Conservation (phyloP, 2,113 vertebrate species). For the Oxygymnocypris stewartii region DNA sequence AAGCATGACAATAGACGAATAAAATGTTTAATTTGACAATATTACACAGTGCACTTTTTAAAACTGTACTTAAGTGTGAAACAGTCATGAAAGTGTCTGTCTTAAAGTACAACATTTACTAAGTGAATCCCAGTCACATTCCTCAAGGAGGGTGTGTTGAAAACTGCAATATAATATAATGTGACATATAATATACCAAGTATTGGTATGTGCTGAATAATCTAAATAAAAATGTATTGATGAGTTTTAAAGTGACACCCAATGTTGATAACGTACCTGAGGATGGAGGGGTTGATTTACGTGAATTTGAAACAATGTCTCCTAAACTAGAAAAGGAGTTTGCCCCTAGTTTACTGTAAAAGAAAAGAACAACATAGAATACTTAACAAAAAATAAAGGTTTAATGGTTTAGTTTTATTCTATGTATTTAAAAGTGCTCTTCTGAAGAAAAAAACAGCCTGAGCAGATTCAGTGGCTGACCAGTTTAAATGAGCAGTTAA, state of each 20-base stretch:
- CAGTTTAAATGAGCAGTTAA: not conserved
- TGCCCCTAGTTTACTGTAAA: conserved; percentile 91
- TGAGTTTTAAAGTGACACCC: not conserved
- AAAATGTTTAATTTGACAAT: not conserved
- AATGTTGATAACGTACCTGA: conserved; percentile 83
- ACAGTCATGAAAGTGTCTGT: not conserved
- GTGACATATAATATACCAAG: not conserved
- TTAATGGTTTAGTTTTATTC: not conserved
- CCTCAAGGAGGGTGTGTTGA: not conserved
- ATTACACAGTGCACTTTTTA: not conserved
- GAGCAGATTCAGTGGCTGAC: not conserved
- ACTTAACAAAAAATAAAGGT: not conserved
- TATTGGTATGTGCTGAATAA: not conserved
- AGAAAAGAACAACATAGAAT: not conserved
- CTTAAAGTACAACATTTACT: not conserved
- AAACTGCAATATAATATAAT: not conserved
- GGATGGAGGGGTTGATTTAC: conserved; percentile 95
- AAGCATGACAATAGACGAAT: no score
- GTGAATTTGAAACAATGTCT: conserved; percentile 94
- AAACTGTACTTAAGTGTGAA: not conserved
- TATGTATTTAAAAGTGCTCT: not conserved
- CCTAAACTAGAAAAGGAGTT: conserved; percentile 97
- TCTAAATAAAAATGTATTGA: not conserved
- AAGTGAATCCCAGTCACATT: not conserved
- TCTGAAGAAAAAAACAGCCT: not conserved